Conservation (phyloP, 2,888 invertebrate genomes). For the Pachymerium ferrugineum region DNA sequence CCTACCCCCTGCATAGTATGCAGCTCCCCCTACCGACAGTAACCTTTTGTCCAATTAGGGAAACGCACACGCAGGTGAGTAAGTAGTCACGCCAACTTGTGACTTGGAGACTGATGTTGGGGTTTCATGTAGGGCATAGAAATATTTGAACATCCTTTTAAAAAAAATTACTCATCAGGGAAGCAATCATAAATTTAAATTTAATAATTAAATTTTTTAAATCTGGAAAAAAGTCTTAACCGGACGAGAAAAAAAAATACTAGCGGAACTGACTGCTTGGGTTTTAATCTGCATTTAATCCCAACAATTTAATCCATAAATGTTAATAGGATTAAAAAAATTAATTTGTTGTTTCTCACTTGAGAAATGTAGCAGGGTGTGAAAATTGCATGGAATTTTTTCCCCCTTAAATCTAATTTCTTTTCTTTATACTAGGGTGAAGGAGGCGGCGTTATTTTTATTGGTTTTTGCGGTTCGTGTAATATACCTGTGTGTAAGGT, state of each 20-base stretch:
- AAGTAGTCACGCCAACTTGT: not conserved
- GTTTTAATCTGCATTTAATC: too few species aligned
- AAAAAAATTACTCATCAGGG: not conserved
- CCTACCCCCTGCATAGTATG: too few species aligned
- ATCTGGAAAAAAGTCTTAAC: too few species aligned
- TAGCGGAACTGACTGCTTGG: too few species aligned
- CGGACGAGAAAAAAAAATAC: too few species aligned
- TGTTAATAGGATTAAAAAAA: slow-evolving; percentile 1
- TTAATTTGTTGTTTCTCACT: not conserved
- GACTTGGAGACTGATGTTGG: not conserved
- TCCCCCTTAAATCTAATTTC: not conserved
- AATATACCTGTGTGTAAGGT: not conserved
- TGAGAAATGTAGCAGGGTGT: not conserved
- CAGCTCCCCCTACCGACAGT: not conserved
- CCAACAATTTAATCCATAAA: not conserved
- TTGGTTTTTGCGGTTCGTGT: not conserved
- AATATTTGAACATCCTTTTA: too few species aligned
- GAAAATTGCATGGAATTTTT: too few species aligned
- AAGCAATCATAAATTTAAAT: not conserved
- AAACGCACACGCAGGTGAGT: not conserved
- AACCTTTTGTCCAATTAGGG: not conserved
- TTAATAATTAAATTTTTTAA: too few species aligned
- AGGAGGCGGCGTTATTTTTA: not conserved
- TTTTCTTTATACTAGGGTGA: too few species aligned
- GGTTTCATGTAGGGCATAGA: not conserved